Base-by-base conservation (phyloP, 92 coral and sea anemone species). In the Heliopora coerulea region DNA sequence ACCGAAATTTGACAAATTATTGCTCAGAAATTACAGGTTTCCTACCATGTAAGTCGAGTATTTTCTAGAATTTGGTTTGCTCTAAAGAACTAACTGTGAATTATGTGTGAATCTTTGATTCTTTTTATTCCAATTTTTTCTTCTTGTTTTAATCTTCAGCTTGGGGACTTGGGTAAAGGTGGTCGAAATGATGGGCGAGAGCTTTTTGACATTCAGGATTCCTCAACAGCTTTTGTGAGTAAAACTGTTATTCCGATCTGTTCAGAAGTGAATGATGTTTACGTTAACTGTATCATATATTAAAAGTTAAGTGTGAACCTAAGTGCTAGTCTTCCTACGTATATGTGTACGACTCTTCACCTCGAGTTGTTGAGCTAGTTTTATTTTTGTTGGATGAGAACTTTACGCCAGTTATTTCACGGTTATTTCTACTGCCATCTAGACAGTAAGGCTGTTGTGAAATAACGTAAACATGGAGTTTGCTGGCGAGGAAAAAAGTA, bases 141-240 rank as follows among this genome's bases (percentile, higher is more conserved):
- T 25, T 65, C 33, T 68, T 63, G 18, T 44, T 31, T n/a, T 62
- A 27, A 49, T 54, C 58, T 82, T 86, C 50, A 81, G 80, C 37
- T 37, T 52, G 31, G 89, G 79, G 5, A 73, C 85, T 75, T 27
- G 56, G 46, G 72, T 89, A 24, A 93, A 93, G 78, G 93, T 90
- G 8, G 82, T 93, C 54, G 98, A 93, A 61, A 80, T 93, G 72
- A 89, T 93, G 98, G 98, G 96, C 24, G 98, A 93, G 49, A 93
- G 98, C 46, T 88, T 87, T 21, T 56, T 93, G 61, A 80, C 96
- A 11, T 93, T 93, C 58, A 87, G 91, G 84, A 87, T 93, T 57
- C 98, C 98, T 13, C 91, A 86, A 63, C 96, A 93, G 62, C 79
- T 93, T 49, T 72, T 93, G 98, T 93, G 73, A 93, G 98, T 87